Base-by-base conservation (phyloP, 2,113 vertebrate species). In the Ochotona curzoniae region DNA sequence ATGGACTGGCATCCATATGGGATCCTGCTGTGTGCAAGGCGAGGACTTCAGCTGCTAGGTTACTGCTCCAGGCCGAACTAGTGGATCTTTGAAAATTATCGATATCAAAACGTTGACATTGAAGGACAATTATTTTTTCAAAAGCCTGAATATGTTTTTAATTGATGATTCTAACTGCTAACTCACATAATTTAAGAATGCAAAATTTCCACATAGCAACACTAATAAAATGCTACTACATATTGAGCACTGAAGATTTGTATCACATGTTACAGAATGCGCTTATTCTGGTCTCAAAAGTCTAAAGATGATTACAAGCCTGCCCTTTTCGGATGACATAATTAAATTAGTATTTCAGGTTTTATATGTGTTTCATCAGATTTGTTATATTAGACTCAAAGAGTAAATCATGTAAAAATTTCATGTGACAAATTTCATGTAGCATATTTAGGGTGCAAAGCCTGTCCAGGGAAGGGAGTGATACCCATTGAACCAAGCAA, bases 281-380 rank as follows among this genome's bases (percentile, higher is more conserved):
- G 75, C 15, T 86, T 57, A 79, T 71, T 83, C 64, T 28, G 61
- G 73, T 32, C 63, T 92, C 51, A 76, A 12, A 81, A 76, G 70
- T 81, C 25, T 81, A n/a, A 66, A 60, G 14, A 13, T 60, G 70
- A 9, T 5, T 69, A 64, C 18, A 84, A 79, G 85, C 35, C 64
- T 80, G 38, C 26, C 91, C 44, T 71, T 87, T 80, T 82, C 6
- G 93, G 32, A 35, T 47, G 20, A 93, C 38, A 18, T 74, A 91
- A 21, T 83, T 76, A 90, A 90, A 80, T 69, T 79, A 87, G 18
- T 78, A 74, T 87, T 74, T 89, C 30, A 89, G 74, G 64, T 70
- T 75, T 26, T 44, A 54, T 92, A 35, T 82, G 47, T 21, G 8
- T 57, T 70, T 80, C 75, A 79, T 69, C 89, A 51, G 64, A 47